phyloP scores from a whole-genome alignment of 2,797 vertebrate genomes.

The Carcharodon carcharias region DNA sequence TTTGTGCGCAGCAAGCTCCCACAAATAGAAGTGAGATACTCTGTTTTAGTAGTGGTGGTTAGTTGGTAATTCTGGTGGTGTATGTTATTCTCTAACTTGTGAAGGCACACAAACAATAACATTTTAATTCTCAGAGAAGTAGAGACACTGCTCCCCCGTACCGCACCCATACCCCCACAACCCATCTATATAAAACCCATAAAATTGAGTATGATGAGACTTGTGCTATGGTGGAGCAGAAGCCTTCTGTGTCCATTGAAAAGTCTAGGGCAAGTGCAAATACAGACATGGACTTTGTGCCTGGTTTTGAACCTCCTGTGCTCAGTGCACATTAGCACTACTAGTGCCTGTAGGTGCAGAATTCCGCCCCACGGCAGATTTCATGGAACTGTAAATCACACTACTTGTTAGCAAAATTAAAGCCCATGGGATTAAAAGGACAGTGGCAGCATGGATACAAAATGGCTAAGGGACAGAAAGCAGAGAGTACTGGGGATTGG shows the following conservation, averaged over 20 bases:
- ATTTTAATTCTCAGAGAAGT: background rate
- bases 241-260: background rate
- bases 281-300: background rate
- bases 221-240: background rate
- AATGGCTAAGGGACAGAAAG: background rate
- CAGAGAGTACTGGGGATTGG: background rate
- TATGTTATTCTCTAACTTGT: background rate
- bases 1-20: background rate
- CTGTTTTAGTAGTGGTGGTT: background rate
- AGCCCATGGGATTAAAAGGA: background rate
- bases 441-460: background rate
- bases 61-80: background rate
- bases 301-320: background rate
- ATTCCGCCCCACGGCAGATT: background rate
- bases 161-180: too few species aligned
- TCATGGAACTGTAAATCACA: background rate
- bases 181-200: background rate
- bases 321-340: background rate
- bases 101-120: background rate
- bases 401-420: background rate
- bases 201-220: background rate
- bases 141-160: background rate
- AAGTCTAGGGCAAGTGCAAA: background rate
- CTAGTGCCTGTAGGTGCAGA: background rate
- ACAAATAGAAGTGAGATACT: background rate